Percentiles rank a stretch among this genome's conserved stretches.
phyloP scores from a whole-genome alignment of 30 jellyfish, hydroid and myxozoan species.

The Turritopsis rubra region DNA sequence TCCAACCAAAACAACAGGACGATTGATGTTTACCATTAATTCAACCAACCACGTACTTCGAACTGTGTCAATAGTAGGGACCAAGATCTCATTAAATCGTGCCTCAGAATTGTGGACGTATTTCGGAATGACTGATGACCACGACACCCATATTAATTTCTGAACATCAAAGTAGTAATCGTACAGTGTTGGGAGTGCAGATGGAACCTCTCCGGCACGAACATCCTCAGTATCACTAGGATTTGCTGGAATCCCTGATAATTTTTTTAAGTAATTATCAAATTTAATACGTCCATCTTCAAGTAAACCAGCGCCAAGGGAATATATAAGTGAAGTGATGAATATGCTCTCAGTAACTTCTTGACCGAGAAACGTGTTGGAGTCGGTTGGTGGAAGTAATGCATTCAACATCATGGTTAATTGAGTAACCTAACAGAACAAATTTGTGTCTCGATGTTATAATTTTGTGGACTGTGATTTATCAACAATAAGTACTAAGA shows the following conservation, averaged over 20 bases:
- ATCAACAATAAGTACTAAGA: background rate
- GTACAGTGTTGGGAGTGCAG: conserved; percentile 67
- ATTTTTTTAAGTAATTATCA: conserved; percentile 65
- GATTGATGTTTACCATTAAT: conserved; percentile 74
- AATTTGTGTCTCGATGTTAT: background rate
- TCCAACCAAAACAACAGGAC: conserved; percentile 98
- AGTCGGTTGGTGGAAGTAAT: conserved; percentile 79
- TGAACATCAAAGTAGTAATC: conserved; percentile 76
- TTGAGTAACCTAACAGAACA: conserved; percentile 72
- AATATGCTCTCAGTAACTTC: conserved; percentile 79
- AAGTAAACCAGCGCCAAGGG: conserved; percentile 86
- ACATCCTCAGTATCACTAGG: conserved; percentile 55
- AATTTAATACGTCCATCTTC: conserved; percentile 82
- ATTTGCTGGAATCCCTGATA: conserved; percentile 66
- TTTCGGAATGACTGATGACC: conserved; percentile 85
- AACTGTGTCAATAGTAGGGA: conserved; percentile 96
- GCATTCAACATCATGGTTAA: conserved; percentile 83
- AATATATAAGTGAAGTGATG: conserved; percentile 91
- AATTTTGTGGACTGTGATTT: background rate
- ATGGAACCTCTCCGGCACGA: conserved; percentile 83
- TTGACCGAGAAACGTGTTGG: conserved; percentile 62
- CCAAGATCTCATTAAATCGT: conserved; percentile 80
- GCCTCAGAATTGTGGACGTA: conserved; percentile 83
- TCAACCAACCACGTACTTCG: conserved; percentile 92
- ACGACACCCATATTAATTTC: conserved; percentile 72